Evolutionary conservation across 2,797 vertebrate species (phyloP).

Genomic region (Oreortyx pictus): DNA sequence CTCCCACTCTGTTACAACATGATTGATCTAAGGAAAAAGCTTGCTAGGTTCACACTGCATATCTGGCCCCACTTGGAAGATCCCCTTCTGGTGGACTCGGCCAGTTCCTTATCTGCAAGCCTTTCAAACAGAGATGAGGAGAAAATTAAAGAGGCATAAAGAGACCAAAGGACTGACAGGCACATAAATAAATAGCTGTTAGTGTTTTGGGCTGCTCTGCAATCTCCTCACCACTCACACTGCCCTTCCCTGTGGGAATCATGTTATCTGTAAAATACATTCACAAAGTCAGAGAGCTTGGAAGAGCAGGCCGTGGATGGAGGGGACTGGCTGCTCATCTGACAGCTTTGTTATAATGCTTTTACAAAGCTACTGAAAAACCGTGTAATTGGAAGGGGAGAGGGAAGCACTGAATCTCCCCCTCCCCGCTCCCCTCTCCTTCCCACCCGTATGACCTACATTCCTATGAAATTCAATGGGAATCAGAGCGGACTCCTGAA

Average conservation of each 20-base stretch:
- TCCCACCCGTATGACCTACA: background rate
- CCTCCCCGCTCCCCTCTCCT: background rate
- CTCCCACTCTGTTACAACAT: rapidly evolving
- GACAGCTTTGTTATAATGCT: background rate
- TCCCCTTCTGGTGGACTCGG: background rate
- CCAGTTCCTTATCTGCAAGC: background rate
- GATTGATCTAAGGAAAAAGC: background rate
- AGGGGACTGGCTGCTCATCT: background rate
- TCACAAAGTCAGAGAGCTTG: background rate
- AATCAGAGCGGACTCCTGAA: background rate
- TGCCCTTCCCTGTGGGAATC: background rate
- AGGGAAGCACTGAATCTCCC: background rate
- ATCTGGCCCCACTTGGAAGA: background rate
- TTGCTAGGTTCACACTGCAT: background rate
- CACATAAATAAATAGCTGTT: background rate
- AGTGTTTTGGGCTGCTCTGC: background rate
- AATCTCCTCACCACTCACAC: background rate
- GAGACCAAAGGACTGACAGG: background rate
- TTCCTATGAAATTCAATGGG: background rate
- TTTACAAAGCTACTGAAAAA: background rate
- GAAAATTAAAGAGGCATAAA: slow-evolving; percentile 31
- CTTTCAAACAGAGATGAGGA: slow-evolving; percentile 25
- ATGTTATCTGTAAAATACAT: background rate
- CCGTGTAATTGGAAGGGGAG: background rate
- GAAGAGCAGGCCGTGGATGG: background rate